Base-by-base conservation (phyloP, 2,113 vertebrate species). In the Telmatochromis sp. region DNA sequence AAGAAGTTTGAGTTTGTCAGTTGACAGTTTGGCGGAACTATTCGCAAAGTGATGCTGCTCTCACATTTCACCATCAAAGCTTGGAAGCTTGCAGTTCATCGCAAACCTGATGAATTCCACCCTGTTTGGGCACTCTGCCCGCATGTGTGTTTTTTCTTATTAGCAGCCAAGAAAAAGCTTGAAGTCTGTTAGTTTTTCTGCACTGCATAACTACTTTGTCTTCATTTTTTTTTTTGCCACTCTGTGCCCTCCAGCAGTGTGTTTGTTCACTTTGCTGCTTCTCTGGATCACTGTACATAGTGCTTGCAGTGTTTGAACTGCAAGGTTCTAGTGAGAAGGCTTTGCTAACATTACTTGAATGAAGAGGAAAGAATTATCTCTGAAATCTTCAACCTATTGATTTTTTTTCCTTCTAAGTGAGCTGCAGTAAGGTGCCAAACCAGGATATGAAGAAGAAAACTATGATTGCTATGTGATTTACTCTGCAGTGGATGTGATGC, bases 311-410 rank as follows among this genome's bases (percentile, higher is more conserved):
- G 80, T 93, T 89, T 86, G 81, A 91, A 87, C 87, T 80, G 71
- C 47, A 79, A 89, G 88, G 90, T 89, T 88, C 90, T 15, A 80
- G 89, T 37, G 84, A 94, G 89, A 82, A 85, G 91, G 89, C 89
- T 87, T 73, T 47, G 63, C 89, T 86, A 47, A 33, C 63, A 17
- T 78, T 60, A 79, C 65, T 81, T 71, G n/a, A 84, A 45, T 86
- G 54, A 65, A 83, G 33, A 88, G 63, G 71, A 86, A 87, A 83
- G 17, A 47, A 87, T 31, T 58, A 45, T 80, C 63, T 87, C 40
- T 89, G 42, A 86, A 87, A 51, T 91, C 86, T 84, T 68, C 40
- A 19, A 33, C 31, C 50, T 80, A 79, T 79, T 78, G 86, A 83
- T 82, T 71, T 50, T 50, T 37, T 40, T 83, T 73, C 21, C 45